Evolutionary conservation across 1,140 invertebrate genomes (phyloP), one percentile per base, ranked within the genome.

Genomic region (Camponotus pennsylvanicus): DNA sequence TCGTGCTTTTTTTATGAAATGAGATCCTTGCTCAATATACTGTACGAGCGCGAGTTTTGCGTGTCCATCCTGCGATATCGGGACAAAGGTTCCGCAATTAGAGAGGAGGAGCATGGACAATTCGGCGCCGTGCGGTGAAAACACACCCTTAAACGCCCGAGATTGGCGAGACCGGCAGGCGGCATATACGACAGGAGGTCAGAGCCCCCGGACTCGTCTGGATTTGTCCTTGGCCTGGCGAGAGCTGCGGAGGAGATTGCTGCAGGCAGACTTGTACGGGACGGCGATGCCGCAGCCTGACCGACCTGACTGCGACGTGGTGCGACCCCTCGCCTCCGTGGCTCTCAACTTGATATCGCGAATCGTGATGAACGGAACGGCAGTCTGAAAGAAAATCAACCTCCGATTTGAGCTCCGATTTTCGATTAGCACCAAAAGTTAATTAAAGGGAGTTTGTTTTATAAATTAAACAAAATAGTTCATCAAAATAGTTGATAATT

Each of bases 191-290:
- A 80, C 57, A 85, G 87, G 79, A 89, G 92, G 92, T 93, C 92
- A 93, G 91, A 93, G 92, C 87, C 92, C 92, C 86, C 91, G 40
- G 55, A 82, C 67, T 32, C 27, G 52, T 73, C 88, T 77, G 70
- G 52, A 85, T 78, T 86, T 82, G 90, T 92, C 89, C 90, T 92
- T 91, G 89, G 55, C 40, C 67, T 52, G 52, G 59, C 49, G 69
- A 70, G 59, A 27, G 63, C 69, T 78, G 79, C 79, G 73, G 71
- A 80, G 70, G 69, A 89, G 84, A 55, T 61, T 85, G 70, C 67
- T 8, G 77, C 45, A 34, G 63, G 84, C 45, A 21, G 63, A 82
- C 18, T 87, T 89, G 86, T 77, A 85, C 78, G 86, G 69, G 52
- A 66, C 64, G 66, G 71, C 67, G 18, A 32, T 55, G 70, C 73